These are phyloP conservation scores for Mustela nigripes DNA, from an alignment of 2,113 vertebrate species.

Conservation along the genomic window DNA sequence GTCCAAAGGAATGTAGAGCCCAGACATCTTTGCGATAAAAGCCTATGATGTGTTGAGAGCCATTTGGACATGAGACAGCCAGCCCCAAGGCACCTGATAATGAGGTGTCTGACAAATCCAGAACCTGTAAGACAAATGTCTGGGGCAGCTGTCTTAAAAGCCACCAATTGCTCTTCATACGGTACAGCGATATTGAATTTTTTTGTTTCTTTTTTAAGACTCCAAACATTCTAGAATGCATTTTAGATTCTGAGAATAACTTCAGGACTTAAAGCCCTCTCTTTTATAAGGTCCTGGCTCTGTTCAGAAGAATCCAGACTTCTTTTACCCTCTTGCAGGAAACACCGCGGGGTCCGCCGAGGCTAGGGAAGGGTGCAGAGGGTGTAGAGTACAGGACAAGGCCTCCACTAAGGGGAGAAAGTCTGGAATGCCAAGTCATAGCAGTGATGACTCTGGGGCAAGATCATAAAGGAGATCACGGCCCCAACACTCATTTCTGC, in stretches of 20 bases:
- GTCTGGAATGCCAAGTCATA: neutral
- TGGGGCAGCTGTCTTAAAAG: slow-evolving; percentile 47
- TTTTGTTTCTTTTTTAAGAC: neutral
- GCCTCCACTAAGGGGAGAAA: neutral
- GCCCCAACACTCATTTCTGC: neutral
- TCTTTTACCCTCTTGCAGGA: neutral
- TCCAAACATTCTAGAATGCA: slow-evolving; percentile 32
- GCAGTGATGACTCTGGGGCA: neutral
- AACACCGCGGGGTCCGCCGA: neutral
- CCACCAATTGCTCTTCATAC: neutral
- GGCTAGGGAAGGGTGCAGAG: neutral
- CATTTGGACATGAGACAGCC: neutral
- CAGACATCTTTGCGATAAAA: slow-evolving; percentile 10
- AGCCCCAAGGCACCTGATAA: neutral
- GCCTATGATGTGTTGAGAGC: neutral
- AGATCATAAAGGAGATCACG: neutral
- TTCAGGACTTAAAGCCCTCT: neutral
- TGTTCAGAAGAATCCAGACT: slow-evolving; percentile 5
- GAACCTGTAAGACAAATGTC: neutral
- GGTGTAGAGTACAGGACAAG: accelerated
- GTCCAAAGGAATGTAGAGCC: neutral
- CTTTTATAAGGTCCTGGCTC: slow-evolving; percentile 1
- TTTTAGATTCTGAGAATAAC: slow-evolving; percentile 54
- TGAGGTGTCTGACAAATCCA: neutral
- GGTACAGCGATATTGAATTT: neutral